Conservation (phyloP, 2,113 vertebrate species). For the Aspiorhynchus laticeps region DNA sequence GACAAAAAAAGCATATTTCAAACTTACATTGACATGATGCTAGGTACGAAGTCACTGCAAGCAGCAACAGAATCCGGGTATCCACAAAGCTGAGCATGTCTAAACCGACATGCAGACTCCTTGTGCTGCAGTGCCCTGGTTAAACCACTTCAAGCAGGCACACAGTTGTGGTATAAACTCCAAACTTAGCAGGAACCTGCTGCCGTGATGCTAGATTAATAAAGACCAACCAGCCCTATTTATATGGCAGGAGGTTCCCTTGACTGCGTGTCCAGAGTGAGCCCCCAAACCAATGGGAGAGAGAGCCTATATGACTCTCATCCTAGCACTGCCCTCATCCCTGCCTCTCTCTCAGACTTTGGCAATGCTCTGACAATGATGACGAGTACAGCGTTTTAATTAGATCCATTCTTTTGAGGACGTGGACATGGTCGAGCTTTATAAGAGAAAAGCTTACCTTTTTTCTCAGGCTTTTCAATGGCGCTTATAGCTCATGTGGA, state of each 20-base stretch:
- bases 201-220: slow-evolving; percentile 96
- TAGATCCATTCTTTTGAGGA: slow-evolving; percentile 99
- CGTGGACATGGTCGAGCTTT: slow-evolving; percentile 93
- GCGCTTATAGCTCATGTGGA: neutral
- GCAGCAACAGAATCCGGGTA: slow-evolving; percentile 98
- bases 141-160: slow-evolving; percentile 87
- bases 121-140: slow-evolving; percentile 91
- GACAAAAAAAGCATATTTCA: slow-evolving; percentile 70
- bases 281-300: slow-evolving; percentile 83
- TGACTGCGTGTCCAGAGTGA: slow-evolving; percentile 81
- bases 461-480: slow-evolving; percentile 63
- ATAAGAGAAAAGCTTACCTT: slow-evolving; percentile 77
- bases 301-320: slow-evolving; percentile 74
- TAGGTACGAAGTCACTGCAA: slow-evolving; percentile 96
- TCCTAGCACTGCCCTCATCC: slow-evolving; percentile 73
- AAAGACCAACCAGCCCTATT: slow-evolving; percentile 86
- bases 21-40: slow-evolving; percentile 97
- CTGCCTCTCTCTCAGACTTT: slow-evolving; percentile 74
- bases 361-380: slow-evolving; percentile 79
- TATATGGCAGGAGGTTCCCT: slow-evolving; percentile 95
- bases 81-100: slow-evolving; percentile 99
- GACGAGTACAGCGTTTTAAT: slow-evolving; percentile 90
- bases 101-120: slow-evolving; percentile 99
- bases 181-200: slow-evolving; percentile 89
- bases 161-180: slow-evolving; percentile 88